Base-by-base conservation (phyloP, 53 echinoderm and acorn worm species). In the Echinarachnius parma region DNA sequence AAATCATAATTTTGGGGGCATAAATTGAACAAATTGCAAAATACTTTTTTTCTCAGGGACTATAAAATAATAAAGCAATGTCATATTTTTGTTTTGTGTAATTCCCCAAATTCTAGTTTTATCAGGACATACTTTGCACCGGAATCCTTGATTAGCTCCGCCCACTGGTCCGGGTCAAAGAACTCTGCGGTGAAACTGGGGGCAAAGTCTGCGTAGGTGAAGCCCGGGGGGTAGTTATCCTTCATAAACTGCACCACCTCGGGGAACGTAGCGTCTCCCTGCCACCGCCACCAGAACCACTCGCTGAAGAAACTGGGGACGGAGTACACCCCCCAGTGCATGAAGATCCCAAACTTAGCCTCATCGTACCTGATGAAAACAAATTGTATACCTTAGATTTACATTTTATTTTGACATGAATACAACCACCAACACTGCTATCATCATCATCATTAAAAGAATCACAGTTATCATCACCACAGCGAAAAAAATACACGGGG, bases 331-430 rank as follows among this genome's bases (percentile, higher is more conserved):
- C 65, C 65, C 65, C 65, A 65, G 65, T 65, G 65, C 65, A 65
- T 65, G 80, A 92, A 92, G 69, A 92, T 92, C 20, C 90, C 90
- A 74, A 90, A 86, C 46, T 90, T 90, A 23, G 86, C 75, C 4
- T 90, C 90, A 50, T 90, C 90, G 28, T 90, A 90, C 74, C 74
- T 72, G 28, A 13, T 25, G 8, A 8, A 28, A 39, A 11, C 7
- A 39, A 39, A 39, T 39, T 39, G 39, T 9, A 9, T 7, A 42
- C 42, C 8, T 42, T n/a, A n/a, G 42, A 42, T 42, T 42, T 13
- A 9, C 13, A n/a, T n/a, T n/a, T n/a, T n/a, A n/a, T n/a, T n/a
- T n/a, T n/a, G n/a, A n/a, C n/a, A n/a, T n/a, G n/a, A n/a, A n/a
- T n/a, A n/a, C n/a, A n/a, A n/a, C n/a, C n/a, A n/a, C n/a, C n/a